A percentile compares a stretch with the other conserved stretches of the same genome.
phyloP scores from a whole-genome alignment of 2,113 vertebrate species.

The Tautogolabrus adspersus region DNA sequence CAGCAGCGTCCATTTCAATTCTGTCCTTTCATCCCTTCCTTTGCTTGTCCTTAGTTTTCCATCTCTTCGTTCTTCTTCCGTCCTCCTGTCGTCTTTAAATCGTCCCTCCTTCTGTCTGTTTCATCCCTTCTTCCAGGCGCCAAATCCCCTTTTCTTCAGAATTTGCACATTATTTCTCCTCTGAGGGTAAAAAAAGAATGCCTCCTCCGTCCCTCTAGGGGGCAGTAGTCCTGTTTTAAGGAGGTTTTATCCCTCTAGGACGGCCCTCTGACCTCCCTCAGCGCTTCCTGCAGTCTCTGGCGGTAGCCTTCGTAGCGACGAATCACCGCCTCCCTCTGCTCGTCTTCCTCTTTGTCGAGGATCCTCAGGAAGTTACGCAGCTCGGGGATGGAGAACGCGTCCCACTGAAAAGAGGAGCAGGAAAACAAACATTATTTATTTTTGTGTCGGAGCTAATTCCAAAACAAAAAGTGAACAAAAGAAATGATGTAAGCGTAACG shows the following conservation, averaged over 20 bases:
- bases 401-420: conserved; percentile 86
- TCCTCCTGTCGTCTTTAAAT: conserved; percentile 1
- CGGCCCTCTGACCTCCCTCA: conserved; percentile 80
- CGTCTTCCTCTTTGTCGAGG: conserved; percentile 94
- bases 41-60: conserved; percentile 8
- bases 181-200: not conserved
- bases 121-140: conserved; percentile 13
- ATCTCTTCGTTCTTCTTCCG: not conserved
- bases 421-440: not conserved
- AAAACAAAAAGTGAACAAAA: no score
- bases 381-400: conserved; percentile 95
- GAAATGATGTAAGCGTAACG: no score
- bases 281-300: conserved; percentile 90
- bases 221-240: conserved; percentile 7
- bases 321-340: conserved; percentile 87
- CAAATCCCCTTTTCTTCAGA: conserved; percentile 12
- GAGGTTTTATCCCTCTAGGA: conserved; percentile 73
- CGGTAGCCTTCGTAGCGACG: conserved; percentile 88
- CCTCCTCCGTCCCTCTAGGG: conserved; percentile 32
- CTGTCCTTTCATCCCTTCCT: conserved; percentile 3
- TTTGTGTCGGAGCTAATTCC: not conserved
- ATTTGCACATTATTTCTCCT: conserved; percentile 1
- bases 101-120: conserved; percentile 2
- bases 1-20: not conserved
- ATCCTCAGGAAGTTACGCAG: conserved; percentile 95